phyloP scores from a whole-genome alignment of 2,797 vertebrate species.

The Eidolon dupreanum region DNA sequence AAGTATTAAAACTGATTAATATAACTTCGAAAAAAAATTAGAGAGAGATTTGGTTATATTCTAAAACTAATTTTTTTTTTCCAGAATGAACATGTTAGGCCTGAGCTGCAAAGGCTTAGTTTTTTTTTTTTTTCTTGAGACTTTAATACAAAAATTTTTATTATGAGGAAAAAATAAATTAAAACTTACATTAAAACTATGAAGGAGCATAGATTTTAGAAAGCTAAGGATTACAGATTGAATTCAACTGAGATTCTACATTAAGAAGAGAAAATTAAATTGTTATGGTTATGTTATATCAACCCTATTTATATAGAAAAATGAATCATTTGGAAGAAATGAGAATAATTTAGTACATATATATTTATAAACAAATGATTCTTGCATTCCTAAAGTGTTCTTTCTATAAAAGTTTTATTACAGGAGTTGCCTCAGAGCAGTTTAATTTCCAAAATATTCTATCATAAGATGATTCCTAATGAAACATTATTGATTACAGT shows the following conservation, averaged over 20 bases:
- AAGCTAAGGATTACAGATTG: background rate
- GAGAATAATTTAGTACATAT: background rate
- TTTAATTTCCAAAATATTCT: constrained; percentile 69
- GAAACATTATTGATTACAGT: constrained; percentile 60
- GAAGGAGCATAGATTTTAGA: background rate
- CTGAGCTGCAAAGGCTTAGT: background rate
- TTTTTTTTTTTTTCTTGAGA: background rate
- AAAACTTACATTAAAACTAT: background rate
- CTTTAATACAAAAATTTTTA: background rate
- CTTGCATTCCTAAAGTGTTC: constrained; percentile 67
- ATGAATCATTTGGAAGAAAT: background rate
- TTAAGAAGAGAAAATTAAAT: background rate
- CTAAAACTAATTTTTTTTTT: background rate
- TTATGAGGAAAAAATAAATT: background rate
- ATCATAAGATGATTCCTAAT: constrained; percentile 62
- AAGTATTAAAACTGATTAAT: background rate
- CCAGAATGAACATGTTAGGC: background rate
- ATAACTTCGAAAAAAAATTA: background rate
- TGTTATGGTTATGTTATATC: background rate
- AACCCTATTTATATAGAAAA: background rate
- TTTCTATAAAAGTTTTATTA: constrained; percentile 78
- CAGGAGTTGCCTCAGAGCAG: constrained; percentile 39
- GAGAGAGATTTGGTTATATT: background rate
- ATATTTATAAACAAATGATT: constrained; percentile 50
- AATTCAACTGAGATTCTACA: background rate